Conservation (phyloP, 2,113 vertebrate species). For the Bubalus kerabau region DNA sequence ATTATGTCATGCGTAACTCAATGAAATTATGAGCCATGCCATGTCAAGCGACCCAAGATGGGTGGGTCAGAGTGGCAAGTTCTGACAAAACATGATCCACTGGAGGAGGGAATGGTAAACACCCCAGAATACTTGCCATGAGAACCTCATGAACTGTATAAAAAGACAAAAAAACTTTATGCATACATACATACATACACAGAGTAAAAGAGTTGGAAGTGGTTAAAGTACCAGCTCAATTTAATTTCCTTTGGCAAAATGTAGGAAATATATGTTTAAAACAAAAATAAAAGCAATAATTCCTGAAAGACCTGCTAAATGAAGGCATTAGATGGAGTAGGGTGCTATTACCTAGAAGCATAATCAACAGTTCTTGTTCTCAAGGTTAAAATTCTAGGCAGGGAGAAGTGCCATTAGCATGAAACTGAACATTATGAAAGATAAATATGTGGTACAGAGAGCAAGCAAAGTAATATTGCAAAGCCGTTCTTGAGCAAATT, state of each 20-base stretch:
- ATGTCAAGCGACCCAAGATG: neutral
- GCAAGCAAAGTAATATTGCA: neutral
- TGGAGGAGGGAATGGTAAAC: neutral
- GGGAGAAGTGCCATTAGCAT: neutral
- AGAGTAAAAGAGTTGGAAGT: neutral
- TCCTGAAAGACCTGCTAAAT: neutral
- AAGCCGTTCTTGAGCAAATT: neutral
- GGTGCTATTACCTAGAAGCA: neutral
- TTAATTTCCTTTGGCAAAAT: constrained; percentile 5
- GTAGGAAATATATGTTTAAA: neutral
- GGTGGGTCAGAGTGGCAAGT: neutral
- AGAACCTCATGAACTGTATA: neutral
- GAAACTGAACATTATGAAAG: neutral
- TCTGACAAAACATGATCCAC: neutral
- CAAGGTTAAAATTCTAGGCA: neutral
- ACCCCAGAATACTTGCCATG: neutral
- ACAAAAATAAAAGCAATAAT: neutral
- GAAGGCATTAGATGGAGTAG: neutral
- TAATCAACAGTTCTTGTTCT: neutral
- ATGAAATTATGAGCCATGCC: neutral
- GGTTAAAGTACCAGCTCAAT: neutral
- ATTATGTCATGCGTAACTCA: neutral
- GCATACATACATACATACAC: neutral
- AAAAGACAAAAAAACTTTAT: neutral
- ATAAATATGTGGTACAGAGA: neutral